These are phyloP conservation scores for Aspidiotus destructor DNA, from an alignment of 2,888 invertebrate species.

Conservation along the genomic window DNA sequence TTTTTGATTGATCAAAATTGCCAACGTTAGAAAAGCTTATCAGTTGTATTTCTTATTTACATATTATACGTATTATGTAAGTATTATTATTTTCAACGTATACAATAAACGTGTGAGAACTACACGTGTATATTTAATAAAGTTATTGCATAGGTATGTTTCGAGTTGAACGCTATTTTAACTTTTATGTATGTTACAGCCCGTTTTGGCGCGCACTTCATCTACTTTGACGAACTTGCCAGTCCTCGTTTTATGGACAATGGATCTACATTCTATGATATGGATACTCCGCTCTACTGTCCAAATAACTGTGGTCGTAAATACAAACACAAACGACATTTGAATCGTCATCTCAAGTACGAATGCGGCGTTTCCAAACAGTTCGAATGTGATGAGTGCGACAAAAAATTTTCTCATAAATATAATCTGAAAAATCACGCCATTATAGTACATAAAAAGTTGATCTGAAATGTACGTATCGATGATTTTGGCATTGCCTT, in stretches of 20 bases:
- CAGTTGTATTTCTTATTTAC: too few relatives aligned
- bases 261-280: constrained; percentile 20
- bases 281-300: constrained; percentile 22
- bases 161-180: not conserved
- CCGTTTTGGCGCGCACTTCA: constrained; percentile 20
- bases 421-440: constrained; percentile 34
- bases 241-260: constrained; percentile 1
- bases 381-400: constrained; percentile 34
- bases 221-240: constrained; percentile 1
- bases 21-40: too few relatives aligned
- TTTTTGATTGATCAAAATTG: too few relatives aligned
- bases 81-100: too few relatives aligned
- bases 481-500: too few relatives aligned
- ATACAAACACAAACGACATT: constrained; percentile 26
- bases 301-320: constrained; percentile 32
- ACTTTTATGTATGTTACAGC: constrained; percentile 9
- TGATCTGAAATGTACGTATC: constrained; percentile 7
- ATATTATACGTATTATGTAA: too few relatives aligned
- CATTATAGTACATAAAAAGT: constrained; percentile 33
- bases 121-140: too few relatives aligned
- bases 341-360: constrained; percentile 34
- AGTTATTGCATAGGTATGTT: too few relatives aligned
- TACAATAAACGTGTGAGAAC: too few relatives aligned
- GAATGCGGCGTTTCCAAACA: constrained; percentile 34
- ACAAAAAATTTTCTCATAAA: constrained; percentile 33